Evolutionary conservation across 2,797 vertebrate species (phyloP), one percentile per base, ranked within the genome.

Genomic region (Aplochiton taeniatus): DNA sequence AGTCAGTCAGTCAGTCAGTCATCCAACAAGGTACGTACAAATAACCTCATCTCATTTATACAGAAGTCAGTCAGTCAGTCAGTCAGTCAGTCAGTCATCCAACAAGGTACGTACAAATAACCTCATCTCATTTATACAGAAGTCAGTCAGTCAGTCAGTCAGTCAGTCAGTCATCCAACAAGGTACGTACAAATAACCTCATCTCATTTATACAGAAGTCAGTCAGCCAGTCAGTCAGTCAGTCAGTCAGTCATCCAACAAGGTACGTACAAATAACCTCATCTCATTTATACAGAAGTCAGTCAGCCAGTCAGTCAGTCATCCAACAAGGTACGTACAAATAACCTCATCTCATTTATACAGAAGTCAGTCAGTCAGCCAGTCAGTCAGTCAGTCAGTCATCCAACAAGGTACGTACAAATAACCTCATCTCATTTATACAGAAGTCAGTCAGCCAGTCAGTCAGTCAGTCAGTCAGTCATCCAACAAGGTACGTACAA

Each of bases 201-300:
- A n/a, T n/a, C n/a, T n/a, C n/a, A n/a, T n/a, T n/a, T n/a, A n/a
- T n/a, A n/a, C n/a, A n/a, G n/a, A n/a, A n/a, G n/a, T n/a, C n/a
- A 31, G 31, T 31, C 31, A 31, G 31, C 31, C 6, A 6, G 31
- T 3, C 31, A 31, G 31, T 3, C 6, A 6, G 31, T 31, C 31
- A 31, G 6, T 31, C 31, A 99, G 89, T 98, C 95, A 0, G 97
- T 99, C 66, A 99, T 98, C 80, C 95, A 97, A 66, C 97, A 99
- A 93, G 97, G 96, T 98, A 88, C 47, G 89, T 88, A 52, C 31
- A 63, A 11, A 67, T 41, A n/a, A n/a, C n/a, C n/a, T n/a, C n/a
- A n/a, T n/a, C n/a, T n/a, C n/a, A 68, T 46, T 9, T 18, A 16
- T 44, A 47, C 41, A 65, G 51, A 47, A 55, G 0, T 13, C 45